Evolutionary conservation across 2,797 vertebrate genomes (phyloP).

Genomic region (Pseudocheirus occidentalis): DNA sequence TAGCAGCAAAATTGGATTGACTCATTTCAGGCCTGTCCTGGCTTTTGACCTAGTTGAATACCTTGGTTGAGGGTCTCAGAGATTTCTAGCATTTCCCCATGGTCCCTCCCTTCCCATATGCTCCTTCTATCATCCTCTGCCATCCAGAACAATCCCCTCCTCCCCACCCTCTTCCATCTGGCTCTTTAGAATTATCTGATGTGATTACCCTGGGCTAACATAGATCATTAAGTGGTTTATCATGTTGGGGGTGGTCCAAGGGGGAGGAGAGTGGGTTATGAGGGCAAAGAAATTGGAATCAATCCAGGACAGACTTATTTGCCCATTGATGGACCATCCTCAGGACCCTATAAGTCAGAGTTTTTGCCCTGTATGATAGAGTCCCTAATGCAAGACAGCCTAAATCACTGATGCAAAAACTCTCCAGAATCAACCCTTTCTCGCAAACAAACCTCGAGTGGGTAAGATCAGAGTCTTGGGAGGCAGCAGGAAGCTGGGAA

Average conservation of each 20-base stretch:
- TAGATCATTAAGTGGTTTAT: not conserved
- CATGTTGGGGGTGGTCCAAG: not conserved
- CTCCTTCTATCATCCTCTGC: not conserved
- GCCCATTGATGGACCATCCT: not conserved
- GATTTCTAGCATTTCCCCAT: not conserved
- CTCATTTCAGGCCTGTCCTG: not conserved
- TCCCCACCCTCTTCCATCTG: not conserved
- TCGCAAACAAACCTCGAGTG: not conserved
- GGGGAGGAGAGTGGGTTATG: not conserved
- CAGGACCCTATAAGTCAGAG: not conserved
- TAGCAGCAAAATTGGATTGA: not conserved
- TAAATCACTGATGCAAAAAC: not conserved
- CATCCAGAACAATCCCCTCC: not conserved
- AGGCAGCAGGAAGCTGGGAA: not conserved
- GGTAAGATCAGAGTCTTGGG: not conserved
- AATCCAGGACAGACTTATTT: not conserved
- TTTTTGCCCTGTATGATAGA: not conserved
- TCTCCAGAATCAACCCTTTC: not conserved
- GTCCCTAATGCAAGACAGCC: not conserved
- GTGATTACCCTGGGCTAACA: not conserved
- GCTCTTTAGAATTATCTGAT: not conserved
- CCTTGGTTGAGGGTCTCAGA: not conserved
- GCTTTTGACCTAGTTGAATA: not conserved
- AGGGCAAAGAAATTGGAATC: not conserved
- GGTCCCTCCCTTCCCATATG: not conserved